These are phyloP conservation scores for Etheostoma cragini DNA, from an alignment of 2,113 vertebrate genomes.

Conservation along the genomic window DNA sequence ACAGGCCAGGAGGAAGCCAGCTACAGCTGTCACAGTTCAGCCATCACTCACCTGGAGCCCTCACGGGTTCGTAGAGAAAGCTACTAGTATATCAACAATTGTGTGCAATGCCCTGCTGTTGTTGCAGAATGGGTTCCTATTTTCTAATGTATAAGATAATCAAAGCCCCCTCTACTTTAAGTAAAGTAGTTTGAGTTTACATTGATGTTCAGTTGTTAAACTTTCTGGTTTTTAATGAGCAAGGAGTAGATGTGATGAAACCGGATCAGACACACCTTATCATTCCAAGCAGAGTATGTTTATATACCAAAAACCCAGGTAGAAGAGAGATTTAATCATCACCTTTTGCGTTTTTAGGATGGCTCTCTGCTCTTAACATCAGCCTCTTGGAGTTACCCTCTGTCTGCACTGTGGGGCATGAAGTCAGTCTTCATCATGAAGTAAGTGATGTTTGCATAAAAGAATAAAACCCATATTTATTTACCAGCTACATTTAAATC, in stretches of 20 bases:
- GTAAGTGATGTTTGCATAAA: slow-evolving; percentile 84
- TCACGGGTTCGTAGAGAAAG: slow-evolving; percentile 87
- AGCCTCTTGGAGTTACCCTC: slow-evolving; percentile 96
- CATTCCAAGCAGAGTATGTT: not conserved
- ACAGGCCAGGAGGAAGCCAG: slow-evolving; percentile 98
- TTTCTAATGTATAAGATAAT: not conserved
- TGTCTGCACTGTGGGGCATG: slow-evolving; percentile 98
- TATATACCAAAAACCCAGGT: not conserved
- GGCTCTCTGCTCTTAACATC: slow-evolving; percentile 96
- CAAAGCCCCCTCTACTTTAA: not conserved
- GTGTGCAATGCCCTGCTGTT: not conserved
- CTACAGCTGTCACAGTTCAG: slow-evolving; percentile 97
- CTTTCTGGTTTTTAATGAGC: not conserved
- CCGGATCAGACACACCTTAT: not conserved
- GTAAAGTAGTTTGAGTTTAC: not conserved
- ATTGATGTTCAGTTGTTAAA: not conserved
- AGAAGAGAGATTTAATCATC: not conserved
- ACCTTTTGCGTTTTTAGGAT: slow-evolving; percentile 83
- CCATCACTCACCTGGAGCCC: slow-evolving; percentile 97
- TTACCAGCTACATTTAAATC: slow-evolving; percentile 4
- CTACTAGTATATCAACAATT: not conserved
- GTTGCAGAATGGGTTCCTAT: not conserved
- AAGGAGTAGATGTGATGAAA: not conserved
- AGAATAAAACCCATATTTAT: slow-evolving; percentile 2
- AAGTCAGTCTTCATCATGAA: slow-evolving; percentile 99